Conservation (phyloP, 2,888 invertebrate species). For the Drosophila atripex region DNA sequence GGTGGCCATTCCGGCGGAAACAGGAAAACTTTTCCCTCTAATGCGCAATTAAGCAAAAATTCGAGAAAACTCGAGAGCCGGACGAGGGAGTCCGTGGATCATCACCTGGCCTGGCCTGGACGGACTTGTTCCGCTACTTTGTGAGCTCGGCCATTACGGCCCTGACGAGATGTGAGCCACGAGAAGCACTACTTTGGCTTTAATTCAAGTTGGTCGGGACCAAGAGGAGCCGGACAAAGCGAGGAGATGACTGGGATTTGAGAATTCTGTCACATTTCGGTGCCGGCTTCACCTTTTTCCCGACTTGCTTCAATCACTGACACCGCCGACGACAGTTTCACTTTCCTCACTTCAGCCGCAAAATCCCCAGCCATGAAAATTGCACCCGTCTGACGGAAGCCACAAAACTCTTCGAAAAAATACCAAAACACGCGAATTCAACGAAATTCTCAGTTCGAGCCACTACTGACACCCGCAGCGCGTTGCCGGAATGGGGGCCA, state of each 20-base stretch:
- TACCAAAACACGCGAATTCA: slow-evolving; percentile 25
- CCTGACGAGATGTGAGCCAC: slow-evolving; percentile 1
- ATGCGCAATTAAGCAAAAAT: slow-evolving; percentile 63
- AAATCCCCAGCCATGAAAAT: slow-evolving; percentile 22
- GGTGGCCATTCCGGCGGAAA: slow-evolving; percentile 42
- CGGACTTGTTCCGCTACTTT: background rate
- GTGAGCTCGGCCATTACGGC: background rate
- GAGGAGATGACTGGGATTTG: background rate
- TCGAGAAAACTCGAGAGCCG: slow-evolving; percentile 21
- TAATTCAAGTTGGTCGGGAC: background rate
- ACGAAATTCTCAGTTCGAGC: slow-evolving; percentile 5
- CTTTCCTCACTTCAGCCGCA: background rate
- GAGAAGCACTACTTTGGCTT: background rate
- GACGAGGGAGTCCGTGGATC: slow-evolving; percentile 10
- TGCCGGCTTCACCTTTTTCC: background rate
- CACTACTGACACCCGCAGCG: slow-evolving; percentile 1
- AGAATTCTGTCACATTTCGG: background rate
- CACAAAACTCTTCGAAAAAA: background rate
- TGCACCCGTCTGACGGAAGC: slow-evolving; percentile 16
- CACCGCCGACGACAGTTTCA: background rate
- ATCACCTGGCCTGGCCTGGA: slow-evolving; percentile 15
- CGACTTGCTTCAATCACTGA: background rate
- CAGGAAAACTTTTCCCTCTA: slow-evolving; percentile 62
- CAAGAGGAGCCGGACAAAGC: background rate
- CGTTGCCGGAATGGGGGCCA: slow-evolving; percentile 46